Conservation (phyloP, 2,888 invertebrate genomes). For the Agonopterix heracliana region DNA sequence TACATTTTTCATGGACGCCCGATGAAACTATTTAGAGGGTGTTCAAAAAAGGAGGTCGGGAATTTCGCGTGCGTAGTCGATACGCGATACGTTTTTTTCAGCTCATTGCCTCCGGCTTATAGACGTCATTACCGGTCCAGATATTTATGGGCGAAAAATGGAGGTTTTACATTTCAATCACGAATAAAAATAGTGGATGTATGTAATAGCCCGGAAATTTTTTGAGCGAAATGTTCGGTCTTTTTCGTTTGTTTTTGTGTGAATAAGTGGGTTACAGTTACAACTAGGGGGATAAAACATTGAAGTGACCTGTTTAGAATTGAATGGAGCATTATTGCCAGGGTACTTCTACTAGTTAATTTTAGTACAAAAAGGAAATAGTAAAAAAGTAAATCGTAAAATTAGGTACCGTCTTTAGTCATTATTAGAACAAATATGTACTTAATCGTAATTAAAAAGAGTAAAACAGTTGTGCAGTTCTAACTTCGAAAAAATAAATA, state of each 20-base stretch:
- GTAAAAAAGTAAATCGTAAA: no score
- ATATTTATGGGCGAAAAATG: conserved; percentile 56
- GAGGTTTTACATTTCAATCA: conserved; percentile 63
- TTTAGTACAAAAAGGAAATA: no score
- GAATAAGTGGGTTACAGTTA: no score
- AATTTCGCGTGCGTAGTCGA: conserved; percentile 40
- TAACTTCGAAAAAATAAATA: no score
- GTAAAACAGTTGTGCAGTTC: no score
- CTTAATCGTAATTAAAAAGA: no score
- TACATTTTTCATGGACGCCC: conserved; percentile 26
- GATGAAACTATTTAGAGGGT: conserved; percentile 18
- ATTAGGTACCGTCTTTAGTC: no score
- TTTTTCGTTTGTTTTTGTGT: not conserved
- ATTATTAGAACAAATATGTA: no score
- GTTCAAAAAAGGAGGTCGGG: not conserved
- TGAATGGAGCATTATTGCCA: no score
- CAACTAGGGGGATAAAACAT: no score
- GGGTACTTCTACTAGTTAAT: no score
- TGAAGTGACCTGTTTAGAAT: no score
- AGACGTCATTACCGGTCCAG: conserved; percentile 59
- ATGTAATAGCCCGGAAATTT: conserved; percentile 18
- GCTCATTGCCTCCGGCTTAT: conserved; percentile 64
- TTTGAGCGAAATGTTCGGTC: not conserved
- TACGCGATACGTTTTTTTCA: conserved; percentile 51
- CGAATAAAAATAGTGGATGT: conserved; percentile 36